Base-by-base conservation (phyloP, 2,797 vertebrate genomes). In the Sandelia bainsii region DNA sequence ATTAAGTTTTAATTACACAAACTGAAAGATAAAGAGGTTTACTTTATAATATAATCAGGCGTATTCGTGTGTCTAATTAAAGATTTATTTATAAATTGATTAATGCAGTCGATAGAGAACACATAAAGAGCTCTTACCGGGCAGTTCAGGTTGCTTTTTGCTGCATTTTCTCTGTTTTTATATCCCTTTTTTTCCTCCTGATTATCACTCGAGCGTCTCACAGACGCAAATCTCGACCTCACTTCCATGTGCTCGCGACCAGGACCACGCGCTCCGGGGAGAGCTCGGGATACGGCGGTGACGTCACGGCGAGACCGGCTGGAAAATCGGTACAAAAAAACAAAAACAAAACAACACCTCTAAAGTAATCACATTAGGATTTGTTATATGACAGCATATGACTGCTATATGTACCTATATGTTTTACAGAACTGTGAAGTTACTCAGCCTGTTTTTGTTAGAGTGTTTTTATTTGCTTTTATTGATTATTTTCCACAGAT, bases 231-330 rank as follows among this genome's bases (percentile, higher is more conserved):
- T 85, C 91, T 91, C 89, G 78, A 92, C 91, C 89, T 90, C 77
- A 82, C 86, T 93, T 92, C 92, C 93, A 95, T 93, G 94, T 93
- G 94, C 94, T 93, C 90, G 77, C 85, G 81, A 91, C 86, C 90
- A 69, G 84, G 72, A 89, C 89, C 91, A 94, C 91, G 93, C 91
- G 91, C 92, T 91, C 82, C 80, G 56, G 70, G 80, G 76, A 81
- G 82, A 79, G 83, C 84, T 81, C 79, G 69, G 89, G 88, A 91
- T 84, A 79, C 78, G 73, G 80, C 75, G 81, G 80, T 95, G 94
- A 95, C 94, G 94, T 95, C 94, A 94, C 80, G 63, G 57, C 14
- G 37, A 80, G 73, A 60, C 74, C 62, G 79, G 77, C 68, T 61
- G 77, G 72, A 75, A 77, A 81, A 65, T 52, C 62, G 49, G 20